Conservation (phyloP, 2,113 vertebrate genomes). For the Lophius piscatorius region DNA sequence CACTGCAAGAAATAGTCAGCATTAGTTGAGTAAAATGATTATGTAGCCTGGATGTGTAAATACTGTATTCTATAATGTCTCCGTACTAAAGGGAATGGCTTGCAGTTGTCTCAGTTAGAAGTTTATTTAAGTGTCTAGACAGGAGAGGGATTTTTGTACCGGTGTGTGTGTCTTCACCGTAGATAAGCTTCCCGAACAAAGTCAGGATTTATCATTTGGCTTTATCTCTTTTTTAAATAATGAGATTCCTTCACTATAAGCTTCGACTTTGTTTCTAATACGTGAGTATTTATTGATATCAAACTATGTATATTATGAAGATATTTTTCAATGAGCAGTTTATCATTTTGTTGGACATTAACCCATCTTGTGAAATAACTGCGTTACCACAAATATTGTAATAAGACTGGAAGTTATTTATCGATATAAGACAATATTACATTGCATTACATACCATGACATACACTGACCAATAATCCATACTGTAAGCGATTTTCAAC, state of each 20-base stretch:
- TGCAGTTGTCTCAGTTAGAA: constrained; percentile 38
- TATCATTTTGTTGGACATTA: constrained; percentile 21
- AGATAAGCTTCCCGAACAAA: constrained; percentile 72
- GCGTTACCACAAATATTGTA: constrained; percentile 36
- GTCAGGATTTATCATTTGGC: constrained; percentile 56
- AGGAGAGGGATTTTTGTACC: constrained; percentile 55
- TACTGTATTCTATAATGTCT: constrained; percentile 51
- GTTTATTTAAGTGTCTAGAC: constrained; percentile 55
- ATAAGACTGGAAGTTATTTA: constrained; percentile 30
- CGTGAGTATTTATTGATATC: constrained; percentile 74
- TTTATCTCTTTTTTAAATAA: constrained; percentile 52
- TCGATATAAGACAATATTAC: constrained; percentile 25
- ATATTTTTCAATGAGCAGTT: constrained; percentile 40
- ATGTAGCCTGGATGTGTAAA: constrained; percentile 65
- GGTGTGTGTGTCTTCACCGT: constrained; percentile 46
- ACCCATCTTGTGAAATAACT: constrained; percentile 32
- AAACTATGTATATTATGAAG: constrained; percentile 53
- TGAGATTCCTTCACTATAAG: constrained; percentile 37
- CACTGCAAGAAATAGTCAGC: constrained; percentile 58
- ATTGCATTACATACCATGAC: constrained; percentile 37
- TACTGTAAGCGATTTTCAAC: constrained; percentile 19
- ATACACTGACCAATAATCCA: constrained; percentile 50
- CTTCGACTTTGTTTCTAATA: constrained; percentile 45
- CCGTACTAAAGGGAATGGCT: constrained; percentile 67
- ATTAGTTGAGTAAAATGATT: constrained; percentile 23